Percentiles rank a stretch among this genome's conserved stretches.
Conservation (phyloP, 2,888 invertebrate genomes). For the Lithophane leautieri region DNA sequence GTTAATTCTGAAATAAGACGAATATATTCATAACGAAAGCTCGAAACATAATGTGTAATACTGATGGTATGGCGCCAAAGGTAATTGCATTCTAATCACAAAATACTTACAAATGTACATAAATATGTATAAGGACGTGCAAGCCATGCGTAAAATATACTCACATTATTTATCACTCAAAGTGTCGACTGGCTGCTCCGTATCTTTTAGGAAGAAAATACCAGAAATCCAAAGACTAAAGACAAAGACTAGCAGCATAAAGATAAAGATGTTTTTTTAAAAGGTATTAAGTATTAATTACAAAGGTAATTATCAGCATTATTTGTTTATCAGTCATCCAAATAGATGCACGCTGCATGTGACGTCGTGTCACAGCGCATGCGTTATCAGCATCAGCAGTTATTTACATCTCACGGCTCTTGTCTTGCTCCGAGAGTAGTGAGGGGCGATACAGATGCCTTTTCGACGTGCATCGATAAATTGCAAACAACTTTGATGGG, state of each 20-base stretch:
- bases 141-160: conserved; percentile 54
- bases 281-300: conserved; percentile 23
- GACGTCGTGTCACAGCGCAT: conserved; percentile 21
- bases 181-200: conserved; percentile 52
- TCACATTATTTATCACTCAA: conserved; percentile 67
- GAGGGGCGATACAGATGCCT: conserved; percentile 19
- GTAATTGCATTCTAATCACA: conserved; percentile 67
- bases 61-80: conserved; percentile 63
- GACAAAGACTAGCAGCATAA: conserved; percentile 5
- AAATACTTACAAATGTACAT: conserved; percentile 65
- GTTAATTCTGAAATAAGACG: conserved; percentile 26
- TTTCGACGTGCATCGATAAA: conserved; percentile 43
- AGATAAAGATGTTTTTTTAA: conserved; percentile 23
- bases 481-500: conserved; percentile 44
- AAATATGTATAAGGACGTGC: conserved; percentile 64
- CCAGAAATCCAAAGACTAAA: conserved; percentile 42
- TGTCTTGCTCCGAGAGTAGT: conserved; percentile 12
- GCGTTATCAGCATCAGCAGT: conserved; percentile 40
- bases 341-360: conserved; percentile 6
- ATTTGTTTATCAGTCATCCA: conserved; percentile 17
- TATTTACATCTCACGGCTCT: conserved; percentile 30
- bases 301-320: conserved; percentile 39
- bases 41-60: conserved; percentile 43
- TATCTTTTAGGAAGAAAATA: conserved; percentile 50
- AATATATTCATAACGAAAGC: conserved; percentile 54